Base-by-base conservation (phyloP, 2,113 vertebrate genomes). In the Centrocercus urophasianus region DNA sequence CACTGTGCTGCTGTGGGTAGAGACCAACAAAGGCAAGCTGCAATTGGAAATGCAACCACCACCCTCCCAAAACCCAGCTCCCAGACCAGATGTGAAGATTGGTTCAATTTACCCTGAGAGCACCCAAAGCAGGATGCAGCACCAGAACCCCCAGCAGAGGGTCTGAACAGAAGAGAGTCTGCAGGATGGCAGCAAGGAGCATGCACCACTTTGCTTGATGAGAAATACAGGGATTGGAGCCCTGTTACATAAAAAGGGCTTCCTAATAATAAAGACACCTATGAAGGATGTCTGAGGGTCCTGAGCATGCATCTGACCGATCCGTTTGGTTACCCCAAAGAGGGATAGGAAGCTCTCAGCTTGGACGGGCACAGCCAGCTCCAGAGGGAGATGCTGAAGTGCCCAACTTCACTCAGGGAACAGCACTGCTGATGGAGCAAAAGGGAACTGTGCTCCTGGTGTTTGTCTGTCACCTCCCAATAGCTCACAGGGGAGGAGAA, bases 401-500 rank as follows among this genome's bases (percentile, higher is more conserved):
- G 50, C 42, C 60, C 63, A 7, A n/a, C 56, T 47, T 59, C n/a
- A 3, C 57, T 14, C 65, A 28, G 36, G 38, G 5, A 1, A 43
- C 1, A 20, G 19, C 60, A 25, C 30, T 22, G 4, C 30, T 82
- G 95, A 93, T 90, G 94, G 85, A 96, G 84, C 93, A 89, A 88
- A 75, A 79, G 83, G 95, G 95, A 96, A 95, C 75, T 6, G 8
- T 87, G 95, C 83, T 32, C 34, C 74, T 90, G 88, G 79, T 63
- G 48, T 7, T 2, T 45, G 90, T 82, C 96, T 91, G 89, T 95
- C 96, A 77, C 74, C 79, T 95, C 42, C 77, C 84, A 93, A 47
- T 47, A 85, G 77, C 95, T 95, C 96, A 64, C 83, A 45, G 81
- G 80, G 92, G 78, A 96, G 83, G 43, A 75, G 90, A 66, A 92